phyloP scores from a whole-genome alignment of 2,888 invertebrate species.

The Agrypnus murinus region DNA sequence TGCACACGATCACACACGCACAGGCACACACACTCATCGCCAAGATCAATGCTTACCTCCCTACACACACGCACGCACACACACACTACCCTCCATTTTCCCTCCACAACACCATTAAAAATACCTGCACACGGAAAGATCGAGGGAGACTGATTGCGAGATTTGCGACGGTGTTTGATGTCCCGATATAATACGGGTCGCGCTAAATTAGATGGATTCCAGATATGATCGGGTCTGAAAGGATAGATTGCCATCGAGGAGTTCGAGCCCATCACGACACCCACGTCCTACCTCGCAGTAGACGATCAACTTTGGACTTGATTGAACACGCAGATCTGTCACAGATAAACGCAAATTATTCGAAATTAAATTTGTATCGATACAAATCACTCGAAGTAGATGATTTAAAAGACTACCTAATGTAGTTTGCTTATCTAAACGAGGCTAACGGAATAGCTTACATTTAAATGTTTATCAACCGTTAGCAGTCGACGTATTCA shows the following conservation, averaged over 20 bases:
- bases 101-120: constrained; percentile 35
- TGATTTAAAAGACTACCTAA: constrained; percentile 32
- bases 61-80: constrained; percentile 9
- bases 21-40: constrained; percentile 19
- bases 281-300: constrained; percentile 24
- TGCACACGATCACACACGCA: constrained; percentile 21
- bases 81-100: constrained; percentile 9
- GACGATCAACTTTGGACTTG: constrained; percentile 43
- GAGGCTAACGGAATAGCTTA: no score
- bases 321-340: constrained; percentile 48
- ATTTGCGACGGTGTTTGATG: constrained; percentile 46
- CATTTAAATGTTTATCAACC: no score
- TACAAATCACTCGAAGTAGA: constrained; percentile 26
- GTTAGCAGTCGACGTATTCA: no score
- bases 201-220: constrained; percentile 54
- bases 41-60: constrained; percentile 30
- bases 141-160: constrained; percentile 49
- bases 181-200: constrained; percentile 48
- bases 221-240: constrained; percentile 52
- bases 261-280: constrained; percentile 38
- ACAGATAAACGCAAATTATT: constrained; percentile 42
- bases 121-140: constrained; percentile 45
- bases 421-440: no score
- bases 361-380: constrained; percentile 45
- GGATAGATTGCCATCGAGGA: constrained; percentile 52